Conservation (phyloP, 2,113 vertebrate species). For the Alosa alosa region DNA sequence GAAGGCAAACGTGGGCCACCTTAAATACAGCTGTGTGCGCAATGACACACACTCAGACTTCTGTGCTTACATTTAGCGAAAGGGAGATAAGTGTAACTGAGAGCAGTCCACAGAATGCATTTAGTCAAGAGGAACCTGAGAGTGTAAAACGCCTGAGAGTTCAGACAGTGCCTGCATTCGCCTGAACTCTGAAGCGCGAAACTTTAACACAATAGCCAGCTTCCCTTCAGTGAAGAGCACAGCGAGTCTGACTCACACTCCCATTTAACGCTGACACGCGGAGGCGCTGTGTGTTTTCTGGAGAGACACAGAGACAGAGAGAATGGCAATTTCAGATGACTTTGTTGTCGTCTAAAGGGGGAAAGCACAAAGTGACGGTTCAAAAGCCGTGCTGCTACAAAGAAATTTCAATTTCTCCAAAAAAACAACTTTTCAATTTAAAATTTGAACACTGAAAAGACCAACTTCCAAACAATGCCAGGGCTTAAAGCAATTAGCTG, state of each 20-base stretch:
- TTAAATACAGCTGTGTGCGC: background rate
- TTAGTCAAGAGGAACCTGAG: no score
- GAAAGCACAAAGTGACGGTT: background rate
- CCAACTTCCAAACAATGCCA: background rate
- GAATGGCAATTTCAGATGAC: background rate
- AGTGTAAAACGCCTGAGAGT: background rate
- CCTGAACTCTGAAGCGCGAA: background rate
- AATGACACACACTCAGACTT: background rate
- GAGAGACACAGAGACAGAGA: background rate
- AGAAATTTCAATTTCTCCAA: background rate
- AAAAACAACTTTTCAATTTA: background rate
- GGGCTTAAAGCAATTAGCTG: background rate
- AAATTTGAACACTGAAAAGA: background rate
- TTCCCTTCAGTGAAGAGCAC: background rate
- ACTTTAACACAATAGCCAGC: background rate
- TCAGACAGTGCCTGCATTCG: background rate
- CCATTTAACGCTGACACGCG: background rate
- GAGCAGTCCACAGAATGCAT: no score
- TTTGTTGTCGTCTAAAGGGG: background rate
- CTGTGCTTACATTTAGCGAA: background rate
- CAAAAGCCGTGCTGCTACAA: background rate
- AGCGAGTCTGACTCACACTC: background rate
- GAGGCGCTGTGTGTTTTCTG: background rate
- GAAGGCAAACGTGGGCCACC: background rate
- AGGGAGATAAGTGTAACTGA: no score